Evolutionary conservation across 2,113 vertebrate genomes (phyloP), one percentile per base, ranked within the genome.

Genomic region (Syngnathus typhle): DNA sequence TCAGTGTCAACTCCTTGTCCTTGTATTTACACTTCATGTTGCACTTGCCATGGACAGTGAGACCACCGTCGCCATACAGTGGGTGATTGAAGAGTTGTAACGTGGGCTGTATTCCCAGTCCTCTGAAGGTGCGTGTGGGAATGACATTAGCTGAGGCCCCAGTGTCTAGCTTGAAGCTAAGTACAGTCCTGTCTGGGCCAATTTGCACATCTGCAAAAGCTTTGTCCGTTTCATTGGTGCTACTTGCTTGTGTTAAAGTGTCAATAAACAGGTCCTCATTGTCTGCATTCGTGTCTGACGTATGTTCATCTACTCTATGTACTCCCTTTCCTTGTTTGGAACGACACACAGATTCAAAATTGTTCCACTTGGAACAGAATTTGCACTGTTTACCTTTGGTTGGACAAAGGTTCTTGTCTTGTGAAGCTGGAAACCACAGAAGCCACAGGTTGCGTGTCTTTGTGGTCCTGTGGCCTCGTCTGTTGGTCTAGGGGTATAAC

Each of bases 361-460:
- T 63, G 9, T 78, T 77, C 41, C 46, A 73, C 39, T 80, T 82
- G 6, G 36, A 46, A 37, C 70, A 75, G 41, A 67, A 68, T 19
- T 60, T 58, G 27, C 70, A 73, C 13, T 70, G 64, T 21, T 75
- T 75, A 13, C 79, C 69, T 59, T 78, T 75, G 27, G 67, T 72
- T 55, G 79, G 79, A 5, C 76, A 82, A 4, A 19, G 19, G 10
- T 69, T 15, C 12, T 60, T 18, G 21, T 13, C 51, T 11, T 44
- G 47, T 71, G 80, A 6, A 47, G 46, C 38, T 44, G 54, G 36
- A 64, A 54, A 32, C 69, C 64, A 16, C 75, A 78, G 46, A 51
- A 64, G 16, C 60, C 59, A 47, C 72, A 72, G 11, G 9, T 19
- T 27, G 27, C 27, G 27, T 64, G 44, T 55, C 2, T 54, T 1